Base-by-base conservation (phyloP, 2,113 vertebrate genomes). In the Varanus salvator region DNA sequence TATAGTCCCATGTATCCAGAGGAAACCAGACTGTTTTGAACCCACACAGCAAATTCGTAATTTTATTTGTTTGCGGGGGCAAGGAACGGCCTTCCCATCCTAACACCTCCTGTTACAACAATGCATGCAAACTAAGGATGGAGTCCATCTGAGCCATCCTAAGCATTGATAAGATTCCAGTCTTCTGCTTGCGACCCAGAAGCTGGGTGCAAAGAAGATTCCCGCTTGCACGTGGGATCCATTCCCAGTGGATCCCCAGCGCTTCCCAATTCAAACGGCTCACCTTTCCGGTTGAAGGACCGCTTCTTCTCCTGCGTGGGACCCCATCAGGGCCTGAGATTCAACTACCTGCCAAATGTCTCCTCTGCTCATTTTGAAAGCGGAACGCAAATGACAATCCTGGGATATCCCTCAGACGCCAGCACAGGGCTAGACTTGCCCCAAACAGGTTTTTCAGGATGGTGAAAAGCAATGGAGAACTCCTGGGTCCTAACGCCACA, bases 371-470 rank as follows among this genome's bases (percentile, higher is more conserved):
- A 27, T 21, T 15, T 3, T 52, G 5, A 2, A 0, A 1, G 8
- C 75, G 82, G 27, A 48, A 17, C 25, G 38, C 3, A 21, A 68
- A 54, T 17, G 1, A 8, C 31, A 54, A 54, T 8, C 8, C 34
- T 6, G 86, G 82, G 88, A 76, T 27, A 64, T 69, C 64, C 38
- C 75, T 19, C n/a, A n/a, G 9, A 78, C 34, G 64, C 60, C 74
- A 17, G 74, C 23, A 52, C 52, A 31, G 7, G 44, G 77, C 82
- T 1, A 68, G 74, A 17, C n/a, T 29, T 17, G n/a, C 54, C 88
- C 64, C 74, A 89, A 89, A 89, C 88, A 71, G 88, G 88, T 89
- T 89, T 89, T 66, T 52, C 88, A 44, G 82, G 82, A 71, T 71
- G 31, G 38, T 60, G 2, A 21, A 19, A n/a, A 23, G 1, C 64